Evolutionary conservation across 1,140 invertebrate genomes (phyloP).

Genomic region (Drosophila murphyi): DNA sequence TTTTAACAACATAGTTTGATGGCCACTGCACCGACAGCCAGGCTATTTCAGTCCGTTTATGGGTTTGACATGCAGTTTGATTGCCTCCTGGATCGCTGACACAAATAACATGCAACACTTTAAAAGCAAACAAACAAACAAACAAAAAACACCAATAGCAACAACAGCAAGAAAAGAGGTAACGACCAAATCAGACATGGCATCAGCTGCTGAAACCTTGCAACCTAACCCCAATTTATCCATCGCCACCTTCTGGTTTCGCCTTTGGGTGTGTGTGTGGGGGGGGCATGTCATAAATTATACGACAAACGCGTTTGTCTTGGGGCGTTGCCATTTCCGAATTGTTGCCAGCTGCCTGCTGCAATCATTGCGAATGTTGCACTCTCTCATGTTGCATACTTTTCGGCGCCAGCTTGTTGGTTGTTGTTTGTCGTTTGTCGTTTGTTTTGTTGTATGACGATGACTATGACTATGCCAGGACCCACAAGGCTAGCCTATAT

Average conservation of each 20-base stretch:
- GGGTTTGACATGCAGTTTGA: slow-evolving; percentile 73
- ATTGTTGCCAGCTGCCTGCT: slow-evolving; percentile 56
- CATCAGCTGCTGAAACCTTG: slow-evolving; percentile 34
- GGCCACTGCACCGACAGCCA: slow-evolving; percentile 38
- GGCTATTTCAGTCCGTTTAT: slow-evolving; percentile 30
- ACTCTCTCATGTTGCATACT: slow-evolving; percentile 73
- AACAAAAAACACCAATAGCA: too few relatives aligned
- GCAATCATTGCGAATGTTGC: slow-evolving; percentile 76
- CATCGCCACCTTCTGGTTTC: slow-evolving; percentile 34
- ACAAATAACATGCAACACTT: slow-evolving; percentile 82
- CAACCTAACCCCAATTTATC: neutral
- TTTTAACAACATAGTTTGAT: slow-evolving; percentile 69
- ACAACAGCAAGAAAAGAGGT: slow-evolving; percentile 14
- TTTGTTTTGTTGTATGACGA: neutral
- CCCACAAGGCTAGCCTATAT: slow-evolving; percentile 43
- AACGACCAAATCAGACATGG: slow-evolving; percentile 69
- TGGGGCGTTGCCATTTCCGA: slow-evolving; percentile 54
- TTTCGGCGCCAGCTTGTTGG: slow-evolving; percentile 49
- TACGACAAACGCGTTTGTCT: slow-evolving; percentile 82
- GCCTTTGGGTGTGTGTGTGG: neutral
- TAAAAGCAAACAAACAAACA: slow-evolving; percentile 4
- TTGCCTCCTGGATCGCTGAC: slow-evolving; percentile 29
- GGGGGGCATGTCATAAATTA: slow-evolving; percentile 68
- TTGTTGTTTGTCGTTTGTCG: neutral
- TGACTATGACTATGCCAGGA: slow-evolving; percentile 11